Evolutionary conservation across 2,888 invertebrate species (phyloP).

Genomic region (Arrhopalites spinosus): DNA sequence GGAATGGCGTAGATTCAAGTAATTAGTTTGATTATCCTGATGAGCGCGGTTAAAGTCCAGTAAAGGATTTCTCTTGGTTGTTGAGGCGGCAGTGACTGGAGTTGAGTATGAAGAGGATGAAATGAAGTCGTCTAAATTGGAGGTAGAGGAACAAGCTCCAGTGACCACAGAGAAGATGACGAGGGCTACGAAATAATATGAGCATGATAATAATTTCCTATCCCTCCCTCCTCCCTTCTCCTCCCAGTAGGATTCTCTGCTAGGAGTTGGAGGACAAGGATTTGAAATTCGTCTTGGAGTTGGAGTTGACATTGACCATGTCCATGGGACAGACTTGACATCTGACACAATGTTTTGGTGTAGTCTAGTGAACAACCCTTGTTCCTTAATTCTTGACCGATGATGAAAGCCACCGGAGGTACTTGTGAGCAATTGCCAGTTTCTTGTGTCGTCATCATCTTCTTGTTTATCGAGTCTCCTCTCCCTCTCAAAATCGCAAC

Average conservation of each 20-base stretch:
- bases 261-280: neutral
- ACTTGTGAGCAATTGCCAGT: neutral
- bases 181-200: neutral
- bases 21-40: neutral
- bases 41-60: neutral
- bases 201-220: neutral
- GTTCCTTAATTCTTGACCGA: neutral
- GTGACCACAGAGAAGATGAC: neutral
- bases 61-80: neutral
- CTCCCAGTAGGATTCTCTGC: neutral
- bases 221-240: neutral
- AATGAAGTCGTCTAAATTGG: too few species aligned
- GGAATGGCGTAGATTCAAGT: neutral
- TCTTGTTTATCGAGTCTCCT: neutral
- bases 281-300: neutral
- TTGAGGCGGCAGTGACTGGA: neutral
- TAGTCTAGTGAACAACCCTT: neutral
- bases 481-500: neutral
- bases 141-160: neutral
- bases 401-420: conserved; percentile 5
- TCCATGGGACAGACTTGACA: neutral
- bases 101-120: neutral
- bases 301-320: neutral
- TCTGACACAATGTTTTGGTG: neutral
- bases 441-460: neutral